Evolutionary conservation across 2,113 vertebrate genomes (phyloP), one percentile per base, ranked within the genome.

Genomic region (Hassar affinis): DNA sequence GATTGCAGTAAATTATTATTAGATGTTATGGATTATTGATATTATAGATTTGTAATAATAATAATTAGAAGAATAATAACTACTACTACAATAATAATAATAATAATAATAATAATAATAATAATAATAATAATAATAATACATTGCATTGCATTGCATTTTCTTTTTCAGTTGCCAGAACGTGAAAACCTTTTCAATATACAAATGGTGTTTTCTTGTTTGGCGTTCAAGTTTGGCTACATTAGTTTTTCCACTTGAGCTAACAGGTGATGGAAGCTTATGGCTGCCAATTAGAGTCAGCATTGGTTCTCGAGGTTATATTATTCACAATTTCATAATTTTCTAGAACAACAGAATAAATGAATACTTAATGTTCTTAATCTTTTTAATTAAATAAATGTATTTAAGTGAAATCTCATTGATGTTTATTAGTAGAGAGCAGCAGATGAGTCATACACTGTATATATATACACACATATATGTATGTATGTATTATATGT

Each of bases 241-340:
- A 20, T 30, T 33, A 72, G 45, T 75, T 30, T 75, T 75, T 75
- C 9, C 49, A 76, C 74, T 54, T 54, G 74, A 76, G 30, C 51
- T 76, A 76, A 76, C 74, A 76, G 49, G 74, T 76, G 74, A 76
- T 54, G 18, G 18, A 54, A 76, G 51, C 49, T 56, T 76, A 33
- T 75, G n/a, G 27, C 25, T 51, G 49, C 72, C 27, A 75, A 54
- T 54, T 52, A 33, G 47, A 51, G 27, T 75, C 47, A 76, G 74
- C 51, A 35, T 52, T 3, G 33, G 22, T 35, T 22, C 18, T 54
- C 30, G 11, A 54, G 20, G 17, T 52, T 30, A 75, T 75, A 52
- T 52, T 27, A 30, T 75, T 52, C 2, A 52, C 17, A 76, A 76
- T 35, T 35, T 22, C 11, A 35, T 22, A 30, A 75, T 18, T 47